These are phyloP conservation scores for Nemotelus nigrinus DNA, from an alignment of 2,888 invertebrate genomes.

Conservation along the genomic window DNA sequence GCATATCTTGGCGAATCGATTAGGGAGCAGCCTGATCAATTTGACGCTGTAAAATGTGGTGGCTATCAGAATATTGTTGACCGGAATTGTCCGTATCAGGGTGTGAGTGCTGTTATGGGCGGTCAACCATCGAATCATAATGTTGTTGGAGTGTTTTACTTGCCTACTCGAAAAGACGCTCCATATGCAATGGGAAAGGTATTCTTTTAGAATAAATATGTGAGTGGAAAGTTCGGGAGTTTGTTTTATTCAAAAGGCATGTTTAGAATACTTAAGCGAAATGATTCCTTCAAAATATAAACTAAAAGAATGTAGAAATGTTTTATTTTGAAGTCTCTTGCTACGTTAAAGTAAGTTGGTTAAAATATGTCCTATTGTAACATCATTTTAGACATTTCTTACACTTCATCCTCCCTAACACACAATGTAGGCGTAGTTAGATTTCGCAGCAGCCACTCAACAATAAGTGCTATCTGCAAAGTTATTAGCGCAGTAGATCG, in stretches of 20 bases:
- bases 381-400: too few relatives aligned
- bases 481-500: too few relatives aligned
- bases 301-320: background rate
- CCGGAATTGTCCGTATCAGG: conserved; percentile 8
- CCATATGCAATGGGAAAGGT: conserved; percentile 43
- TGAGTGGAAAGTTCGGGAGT: too few relatives aligned
- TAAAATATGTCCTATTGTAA: too few relatives aligned
- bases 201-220: background rate
- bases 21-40: conserved; percentile 52
- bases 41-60: conserved; percentile 17
- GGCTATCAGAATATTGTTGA: conserved; percentile 12
- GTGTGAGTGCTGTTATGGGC: conserved; percentile 55
- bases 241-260: too few relatives aligned
- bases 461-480: too few relatives aligned
- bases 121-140: conserved; percentile 53
- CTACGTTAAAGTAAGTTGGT: too few relatives aligned
- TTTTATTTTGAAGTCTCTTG: too few relatives aligned
- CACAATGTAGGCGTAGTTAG: too few relatives aligned
- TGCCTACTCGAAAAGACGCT: conserved; percentile 36
- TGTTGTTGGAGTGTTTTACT: conserved; percentile 43
- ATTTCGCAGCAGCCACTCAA: too few relatives aligned
- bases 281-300: background rate
- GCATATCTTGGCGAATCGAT: conserved; percentile 52
- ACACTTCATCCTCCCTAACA: too few relatives aligned
- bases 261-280: background rate